A percentile compares a stretch with the other conserved stretches of the same genome.
These are phyloP conservation scores for Poeciliopsis presidionis DNA, from an alignment of 2,797 vertebrate genomes.

Conservation along the genomic window DNA sequence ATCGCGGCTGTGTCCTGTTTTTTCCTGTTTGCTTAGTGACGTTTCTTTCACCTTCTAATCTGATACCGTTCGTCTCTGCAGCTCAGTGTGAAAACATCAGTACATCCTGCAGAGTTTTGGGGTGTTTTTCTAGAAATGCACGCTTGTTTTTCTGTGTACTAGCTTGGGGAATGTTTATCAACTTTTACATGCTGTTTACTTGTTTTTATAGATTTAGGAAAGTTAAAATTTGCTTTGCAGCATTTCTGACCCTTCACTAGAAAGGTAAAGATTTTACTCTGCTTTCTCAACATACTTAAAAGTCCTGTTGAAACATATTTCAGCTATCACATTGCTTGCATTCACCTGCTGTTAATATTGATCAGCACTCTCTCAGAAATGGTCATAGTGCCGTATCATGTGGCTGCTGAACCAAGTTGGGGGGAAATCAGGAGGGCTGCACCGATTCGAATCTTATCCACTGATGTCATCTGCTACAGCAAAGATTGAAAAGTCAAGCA, in stretches of 20 bases:
- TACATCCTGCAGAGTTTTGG: constrained; percentile 28
- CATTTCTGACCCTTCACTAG: neutral
- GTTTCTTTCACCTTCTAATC: constrained; percentile 23
- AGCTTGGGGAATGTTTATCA: constrained; percentile 12
- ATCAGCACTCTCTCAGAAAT: neutral
- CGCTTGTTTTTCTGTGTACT: constrained; percentile 28
- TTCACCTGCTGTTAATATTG: neutral
- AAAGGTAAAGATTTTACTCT: constrained; percentile 3
- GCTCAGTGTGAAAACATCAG: constrained; percentile 27
- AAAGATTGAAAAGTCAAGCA: too few species aligned
- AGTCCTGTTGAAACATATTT: neutral
- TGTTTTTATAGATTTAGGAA: neutral
- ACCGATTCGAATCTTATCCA: too few species aligned
- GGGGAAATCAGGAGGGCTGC: neutral
- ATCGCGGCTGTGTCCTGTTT: constrained; percentile 9
- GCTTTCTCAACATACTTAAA: neutral
- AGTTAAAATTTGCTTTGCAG: neutral
- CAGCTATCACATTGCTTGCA: neutral
- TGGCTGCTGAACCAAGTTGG: neutral
- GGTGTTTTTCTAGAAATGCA: constrained; percentile 43
- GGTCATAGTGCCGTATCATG: neutral
- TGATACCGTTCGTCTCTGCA: neutral
- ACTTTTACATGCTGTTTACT: constrained; percentile 4
- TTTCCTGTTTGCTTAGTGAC: constrained; percentile 45
- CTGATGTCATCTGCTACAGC: too few species aligned